phyloP scores from a whole-genome alignment of 1,140 invertebrate species.

The Apolygus lucorum region DNA sequence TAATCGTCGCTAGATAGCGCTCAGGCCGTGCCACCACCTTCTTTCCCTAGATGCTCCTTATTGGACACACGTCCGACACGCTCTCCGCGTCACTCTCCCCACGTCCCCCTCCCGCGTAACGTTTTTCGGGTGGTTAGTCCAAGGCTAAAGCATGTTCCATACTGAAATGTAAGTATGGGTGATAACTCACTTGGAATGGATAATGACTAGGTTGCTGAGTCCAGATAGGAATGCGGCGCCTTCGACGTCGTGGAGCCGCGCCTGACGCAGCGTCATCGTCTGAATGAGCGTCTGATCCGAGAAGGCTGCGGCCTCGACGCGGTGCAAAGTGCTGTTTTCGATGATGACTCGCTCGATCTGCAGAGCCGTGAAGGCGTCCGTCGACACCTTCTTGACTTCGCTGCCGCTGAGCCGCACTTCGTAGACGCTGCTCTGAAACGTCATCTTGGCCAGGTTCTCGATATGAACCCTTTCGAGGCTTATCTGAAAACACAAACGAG shows the following conservation, averaged over 20 bases:
- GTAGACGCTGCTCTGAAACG: conserved; percentile 54
- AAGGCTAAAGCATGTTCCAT: too few relatives aligned
- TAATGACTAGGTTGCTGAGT: conserved; percentile 53
- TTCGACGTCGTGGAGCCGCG: conserved; percentile 47
- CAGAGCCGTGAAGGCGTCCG: conserved; percentile 55
- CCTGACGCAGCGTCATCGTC: conserved; percentile 50
- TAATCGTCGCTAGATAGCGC: too few relatives aligned
- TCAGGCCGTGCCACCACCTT: too few relatives aligned
- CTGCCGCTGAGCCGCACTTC: conserved; percentile 51
- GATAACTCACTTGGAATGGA: conserved; percentile 39
- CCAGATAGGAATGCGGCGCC: conserved; percentile 53
- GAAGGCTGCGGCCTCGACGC: conserved; percentile 53
- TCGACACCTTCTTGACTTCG: conserved; percentile 45
- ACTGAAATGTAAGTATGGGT: too few relatives aligned
- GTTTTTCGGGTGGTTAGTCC: too few relatives aligned
- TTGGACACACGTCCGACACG: too few relatives aligned
- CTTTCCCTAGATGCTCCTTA: too few relatives aligned
- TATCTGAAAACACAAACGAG: conserved; percentile 45
- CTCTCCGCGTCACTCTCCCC: too few relatives aligned
- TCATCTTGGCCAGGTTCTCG: conserved; percentile 46
- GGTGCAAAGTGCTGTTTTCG: conserved; percentile 49
- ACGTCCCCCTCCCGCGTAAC: too few relatives aligned
- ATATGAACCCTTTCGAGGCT: conserved; percentile 52
- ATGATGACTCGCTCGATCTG: conserved; percentile 51
- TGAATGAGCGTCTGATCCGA: conserved; percentile 51